Evolutionary conservation across 2,888 invertebrate genomes (phyloP), one percentile per base, ranked within the genome.

Genomic region (Coelinius sp.): DNA sequence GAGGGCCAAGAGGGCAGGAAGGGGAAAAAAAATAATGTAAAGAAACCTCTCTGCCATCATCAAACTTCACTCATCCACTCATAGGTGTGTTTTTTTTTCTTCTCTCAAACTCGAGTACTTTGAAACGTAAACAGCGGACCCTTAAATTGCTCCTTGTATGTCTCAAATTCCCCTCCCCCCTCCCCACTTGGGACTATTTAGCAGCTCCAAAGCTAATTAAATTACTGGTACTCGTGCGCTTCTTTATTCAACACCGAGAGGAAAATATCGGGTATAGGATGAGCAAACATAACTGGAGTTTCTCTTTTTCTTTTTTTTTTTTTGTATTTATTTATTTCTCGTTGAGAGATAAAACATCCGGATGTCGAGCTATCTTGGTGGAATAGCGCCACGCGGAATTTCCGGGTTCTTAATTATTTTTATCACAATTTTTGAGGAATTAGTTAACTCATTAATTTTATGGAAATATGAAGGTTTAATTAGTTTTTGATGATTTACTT

Each of bases 201-300:
- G 79, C 77, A 76, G 64, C 71, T 68, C 71, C 31, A 46, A 53
- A 75, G 77, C 79, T 80, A 82, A 82, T 82, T 82, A 75, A 82
- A 82, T 82, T 82, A 81, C 76, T 68, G 31, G 41, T 25, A 24
- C 46, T 7, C 56, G 56, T 56, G 46, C 46, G 20, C 44, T 64
- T 14, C 56, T 59, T 35, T 59, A 59, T 59, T 59, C 59, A 20
- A 59, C 17, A 31, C 59, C 59, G 20, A 35, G 63, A n/a, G 53
- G 14, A 53, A 35, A 63, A 41, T 63, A 20, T 20, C 22, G 35
- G 62, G 8, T 35, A 41, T 63, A 17, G 38, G 31, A 63, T 24
- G 46, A 49, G 46, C 46, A 17, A 49, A 49, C 46, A 31, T 31
- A 17, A 49, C 20, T 49, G 46, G 46, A 49, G 17, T 49, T 20